Base-by-base conservation (phyloP, 2,888 invertebrate species). In the Vesta saturnalis region DNA sequence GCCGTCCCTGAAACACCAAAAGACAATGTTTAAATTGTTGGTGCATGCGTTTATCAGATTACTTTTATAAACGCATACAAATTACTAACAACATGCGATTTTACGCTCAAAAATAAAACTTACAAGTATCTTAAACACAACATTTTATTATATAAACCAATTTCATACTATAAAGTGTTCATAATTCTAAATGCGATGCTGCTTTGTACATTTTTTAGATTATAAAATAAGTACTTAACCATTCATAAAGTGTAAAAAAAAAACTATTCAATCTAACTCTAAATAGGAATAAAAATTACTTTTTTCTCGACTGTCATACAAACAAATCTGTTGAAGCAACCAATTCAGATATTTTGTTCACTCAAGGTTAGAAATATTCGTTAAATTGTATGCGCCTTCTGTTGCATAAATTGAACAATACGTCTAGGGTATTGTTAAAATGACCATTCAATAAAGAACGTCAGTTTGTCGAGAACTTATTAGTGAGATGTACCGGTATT, bases 1-100 rank as follows among this genome's bases (percentile, higher is more conserved):
- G 70, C 79, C 80, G 77, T 81, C 81, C 75, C 80, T 76, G 74
- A 68, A 75, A 77, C 67, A 74, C 64, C 66, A 71, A 63, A 60
- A 70, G 72, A 73, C 65, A 70, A 60, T 67, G 64, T 69, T 71
- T 72, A 72, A 73, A 69, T 73, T 74, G 56, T 66, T 64, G 69
- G 62, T 71, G 70, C 67, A 59, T 67, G 68, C 64, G 71, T 65
- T 70, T 46, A 12, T 19, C 39, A 58, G 49, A 39, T 60, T 21
- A 47, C 30, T 47, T 47, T 66, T 55, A 52, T 49, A 56, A 58
- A 52, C 52, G 19, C 52, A 39, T 4, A 39, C 39, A 39, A 39
- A 39, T 39, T 39, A n/a, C n/a, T 4, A n/a, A 39, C 39, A 10
- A 8, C 39, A 39, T n/a, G 39, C 39, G n/a, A 39, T n/a, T 5